phyloP scores from a whole-genome alignment of 2,888 invertebrate species.

The Erynnis tages region DNA sequence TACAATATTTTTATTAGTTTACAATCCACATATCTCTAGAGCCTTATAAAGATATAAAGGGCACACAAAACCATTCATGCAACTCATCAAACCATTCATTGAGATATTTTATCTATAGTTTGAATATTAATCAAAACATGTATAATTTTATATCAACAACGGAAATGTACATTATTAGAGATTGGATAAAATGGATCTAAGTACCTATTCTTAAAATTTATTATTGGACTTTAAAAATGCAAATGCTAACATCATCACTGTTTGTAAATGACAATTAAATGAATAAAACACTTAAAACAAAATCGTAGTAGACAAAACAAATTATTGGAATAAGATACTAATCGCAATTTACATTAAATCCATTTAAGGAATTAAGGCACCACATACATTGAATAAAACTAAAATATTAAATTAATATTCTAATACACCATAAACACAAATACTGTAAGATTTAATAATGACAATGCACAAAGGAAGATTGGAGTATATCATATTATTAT shows the following conservation, averaged over 20 bases:
- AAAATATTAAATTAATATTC: conserved; percentile 55
- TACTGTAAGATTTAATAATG: conserved; percentile 61
- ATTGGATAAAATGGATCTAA: conserved; percentile 40
- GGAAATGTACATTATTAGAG: conserved; percentile 57
- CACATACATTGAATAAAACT: conserved; percentile 66
- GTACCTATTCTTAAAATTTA: conserved; percentile 11
- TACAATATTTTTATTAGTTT: conserved; percentile 81
- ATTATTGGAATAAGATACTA: conserved; percentile 28
- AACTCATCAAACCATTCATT: conserved; percentile 44
- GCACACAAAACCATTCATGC: conserved; percentile 65
- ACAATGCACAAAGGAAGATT: conserved; percentile 48
- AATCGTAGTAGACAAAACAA: conserved; percentile 23
- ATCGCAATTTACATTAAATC: conserved; percentile 36
- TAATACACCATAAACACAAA: conserved; percentile 64
- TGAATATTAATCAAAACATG: conserved; percentile 42
- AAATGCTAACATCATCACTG: conserved; percentile 42
- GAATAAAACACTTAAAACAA: conserved; percentile 31
- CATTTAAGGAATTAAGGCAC: conserved; percentile 71
- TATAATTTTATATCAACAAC: conserved; percentile 48
- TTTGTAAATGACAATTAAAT: conserved; percentile 30
- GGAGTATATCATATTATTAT: conserved; percentile 39
- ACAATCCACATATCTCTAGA: conserved; percentile 73
- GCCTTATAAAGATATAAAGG: conserved; percentile 76
- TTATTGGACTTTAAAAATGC: conserved; percentile 39
- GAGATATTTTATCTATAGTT: conserved; percentile 38